Conservation (phyloP, 2,113 vertebrate genomes). For the Hydrolagus affinis region DNA sequence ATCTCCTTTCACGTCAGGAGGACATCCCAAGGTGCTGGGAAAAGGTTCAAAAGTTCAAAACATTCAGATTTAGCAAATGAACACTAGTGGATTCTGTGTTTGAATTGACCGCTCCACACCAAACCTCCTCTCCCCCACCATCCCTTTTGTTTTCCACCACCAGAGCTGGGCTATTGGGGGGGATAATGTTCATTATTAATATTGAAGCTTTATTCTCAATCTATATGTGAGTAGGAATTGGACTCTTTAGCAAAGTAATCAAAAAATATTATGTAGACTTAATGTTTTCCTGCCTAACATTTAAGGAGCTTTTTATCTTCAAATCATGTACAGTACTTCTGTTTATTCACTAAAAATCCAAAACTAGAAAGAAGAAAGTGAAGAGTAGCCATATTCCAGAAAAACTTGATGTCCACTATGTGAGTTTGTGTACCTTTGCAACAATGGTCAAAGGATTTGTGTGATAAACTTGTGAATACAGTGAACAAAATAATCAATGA, state of each 20-base stretch:
- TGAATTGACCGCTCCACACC: not conserved
- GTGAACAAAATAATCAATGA: slow-evolving; percentile 7
- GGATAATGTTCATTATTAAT: not conserved
- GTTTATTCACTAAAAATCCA: not conserved
- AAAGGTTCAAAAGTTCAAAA: not conserved
- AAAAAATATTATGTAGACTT: no score
- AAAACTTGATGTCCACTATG: not conserved
- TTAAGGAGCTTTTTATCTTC: no score
- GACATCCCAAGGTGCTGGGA: no score
- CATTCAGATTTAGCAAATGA: not conserved
- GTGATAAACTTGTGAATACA: not conserved
- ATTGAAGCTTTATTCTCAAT: not conserved
- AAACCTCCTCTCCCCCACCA: no score
- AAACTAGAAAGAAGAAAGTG: not conserved
- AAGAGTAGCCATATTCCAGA: not conserved
- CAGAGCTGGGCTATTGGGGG: not conserved
- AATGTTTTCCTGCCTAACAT: no score
- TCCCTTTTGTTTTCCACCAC: no score
- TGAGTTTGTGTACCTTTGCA: not conserved
- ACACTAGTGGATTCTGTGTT: not conserved
- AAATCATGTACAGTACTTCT: not conserved
- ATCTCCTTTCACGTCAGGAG: no score
- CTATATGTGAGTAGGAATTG: not conserved
- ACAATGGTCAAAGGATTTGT: not conserved
- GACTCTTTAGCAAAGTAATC: not conserved